Conservation (phyloP, 1,140 invertebrate species). For the Drosophila seguyi region DNA sequence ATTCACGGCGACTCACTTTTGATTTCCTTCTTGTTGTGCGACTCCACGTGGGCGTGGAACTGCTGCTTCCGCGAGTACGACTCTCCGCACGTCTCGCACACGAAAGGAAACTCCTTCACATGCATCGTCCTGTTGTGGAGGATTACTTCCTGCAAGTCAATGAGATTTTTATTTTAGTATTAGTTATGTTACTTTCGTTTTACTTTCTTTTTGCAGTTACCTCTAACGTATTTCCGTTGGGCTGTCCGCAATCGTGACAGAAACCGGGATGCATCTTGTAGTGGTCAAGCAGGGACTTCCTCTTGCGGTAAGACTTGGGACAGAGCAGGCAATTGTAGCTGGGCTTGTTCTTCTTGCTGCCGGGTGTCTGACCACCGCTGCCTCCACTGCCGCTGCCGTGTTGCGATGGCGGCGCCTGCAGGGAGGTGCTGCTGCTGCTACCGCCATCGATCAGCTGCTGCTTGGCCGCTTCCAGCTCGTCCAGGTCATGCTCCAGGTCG, state of each 20-base stretch:
- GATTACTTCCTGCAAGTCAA: constrained; percentile 72
- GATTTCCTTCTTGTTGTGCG: constrained; percentile 84
- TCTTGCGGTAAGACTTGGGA: constrained; percentile 80
- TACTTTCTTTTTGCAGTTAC: constrained; percentile 15
- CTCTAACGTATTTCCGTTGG: constrained; percentile 80
- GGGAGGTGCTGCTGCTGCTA: constrained; percentile 80
- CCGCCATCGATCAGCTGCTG: constrained; percentile 81
- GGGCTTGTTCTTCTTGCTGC: constrained; percentile 80
- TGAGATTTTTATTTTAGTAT: background rate
- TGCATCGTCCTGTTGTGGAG: constrained; percentile 82
- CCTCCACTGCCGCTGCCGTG: constrained; percentile 42
- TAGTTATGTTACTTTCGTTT: background rate
- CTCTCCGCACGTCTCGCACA: constrained; percentile 84
- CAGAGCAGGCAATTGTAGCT: constrained; percentile 80
- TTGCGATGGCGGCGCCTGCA: constrained; percentile 74
- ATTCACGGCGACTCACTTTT: constrained; percentile 84
- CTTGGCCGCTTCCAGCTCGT: constrained; percentile 78
- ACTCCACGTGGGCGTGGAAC: constrained; percentile 84
- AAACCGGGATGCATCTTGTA: constrained; percentile 84
- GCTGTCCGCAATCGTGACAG: constrained; percentile 83
- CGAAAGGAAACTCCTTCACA: constrained; percentile 84
- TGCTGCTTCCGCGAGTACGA: constrained; percentile 83
- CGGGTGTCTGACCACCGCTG: constrained; percentile 47
- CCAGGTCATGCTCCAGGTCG: constrained; percentile 73
- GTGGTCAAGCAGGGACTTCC: constrained; percentile 81